Evolutionary conservation across 2,888 invertebrate species (phyloP).

Genomic region (Elaeidobius kamerunicus): DNA sequence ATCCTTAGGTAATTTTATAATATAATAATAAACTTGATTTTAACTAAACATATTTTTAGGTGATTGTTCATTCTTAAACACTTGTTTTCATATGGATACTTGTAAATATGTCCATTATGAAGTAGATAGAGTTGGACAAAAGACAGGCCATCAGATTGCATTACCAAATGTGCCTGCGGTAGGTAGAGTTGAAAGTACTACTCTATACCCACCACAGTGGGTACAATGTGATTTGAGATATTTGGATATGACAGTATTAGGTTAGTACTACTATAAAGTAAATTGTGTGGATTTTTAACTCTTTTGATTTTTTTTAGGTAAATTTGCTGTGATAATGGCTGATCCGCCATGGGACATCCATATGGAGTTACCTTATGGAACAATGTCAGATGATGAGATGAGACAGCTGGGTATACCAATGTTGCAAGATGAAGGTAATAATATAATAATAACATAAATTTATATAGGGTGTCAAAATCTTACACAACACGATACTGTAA

Average conservation of each 20-base stretch:
- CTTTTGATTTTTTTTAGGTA: constrained; percentile 55
- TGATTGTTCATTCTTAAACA: constrained; percentile 96
- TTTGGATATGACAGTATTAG: constrained; percentile 86
- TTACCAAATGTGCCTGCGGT: constrained; percentile 39
- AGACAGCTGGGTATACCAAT: constrained; percentile 90
- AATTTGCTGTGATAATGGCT: constrained; percentile 98
- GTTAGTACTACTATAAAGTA: constrained; percentile 43
- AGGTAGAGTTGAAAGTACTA: constrained; percentile 52
- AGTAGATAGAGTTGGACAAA: constrained; percentile 73
- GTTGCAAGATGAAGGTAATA: constrained; percentile 83
- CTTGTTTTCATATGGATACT: constrained; percentile 98
- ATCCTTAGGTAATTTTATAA: constrained; percentile 33
- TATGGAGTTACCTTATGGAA: constrained; percentile 98
- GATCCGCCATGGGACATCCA: constrained; percentile 99
- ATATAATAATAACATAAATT: too few species aligned
- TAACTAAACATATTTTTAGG: constrained; percentile 57
- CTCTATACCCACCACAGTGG: constrained; percentile 91
- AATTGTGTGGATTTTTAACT: not conserved
- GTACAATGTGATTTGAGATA: constrained; percentile 94
- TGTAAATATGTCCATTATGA: constrained; percentile 99
- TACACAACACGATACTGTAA: too few species aligned
- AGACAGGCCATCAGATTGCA: constrained; percentile 44
- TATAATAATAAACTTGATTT: not conserved
- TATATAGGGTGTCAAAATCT: too few species aligned
- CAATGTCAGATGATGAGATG: constrained; percentile 99